phyloP scores from a whole-genome alignment of 2,888 invertebrate genomes.

The Drosophila conformis region DNA sequence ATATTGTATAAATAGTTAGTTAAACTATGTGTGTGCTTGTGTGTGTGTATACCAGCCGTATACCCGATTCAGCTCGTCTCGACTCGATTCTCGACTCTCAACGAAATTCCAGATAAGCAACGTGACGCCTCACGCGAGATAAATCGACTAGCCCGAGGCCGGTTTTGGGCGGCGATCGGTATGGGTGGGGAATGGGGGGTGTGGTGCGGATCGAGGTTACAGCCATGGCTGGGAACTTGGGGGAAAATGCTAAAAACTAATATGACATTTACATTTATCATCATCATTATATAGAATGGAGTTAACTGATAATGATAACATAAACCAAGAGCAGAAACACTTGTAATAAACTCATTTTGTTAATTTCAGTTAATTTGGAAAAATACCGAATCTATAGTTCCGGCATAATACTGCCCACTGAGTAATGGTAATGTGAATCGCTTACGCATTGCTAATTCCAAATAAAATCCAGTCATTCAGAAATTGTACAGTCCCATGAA shows the following conservation, averaged over 20 bases:
- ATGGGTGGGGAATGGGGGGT: background rate
- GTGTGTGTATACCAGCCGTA: constrained; percentile 25
- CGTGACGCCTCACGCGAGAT: constrained; percentile 78
- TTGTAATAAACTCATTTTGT: background rate
- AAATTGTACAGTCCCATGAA: background rate
- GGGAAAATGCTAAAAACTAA: constrained; percentile 37
- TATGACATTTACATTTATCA: constrained; percentile 44
- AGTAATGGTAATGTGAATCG: background rate
- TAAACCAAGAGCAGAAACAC: background rate
- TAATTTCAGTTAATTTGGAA: background rate
- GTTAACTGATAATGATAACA: background rate
- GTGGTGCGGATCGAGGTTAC: background rate
- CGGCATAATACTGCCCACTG: background rate
- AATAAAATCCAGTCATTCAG: background rate
- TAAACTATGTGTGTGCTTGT: constrained; percentile 1
- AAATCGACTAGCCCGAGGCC: constrained; percentile 38
- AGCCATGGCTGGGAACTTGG: background rate
- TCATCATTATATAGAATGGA: constrained; percentile 3
- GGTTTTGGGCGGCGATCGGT: background rate
- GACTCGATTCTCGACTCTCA: constrained; percentile 35
- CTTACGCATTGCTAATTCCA: background rate
- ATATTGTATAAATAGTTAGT: constrained; percentile 12
- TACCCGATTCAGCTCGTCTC: constrained; percentile 11
- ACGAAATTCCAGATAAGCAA: constrained; percentile 65
- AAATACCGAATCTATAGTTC: background rate